These are phyloP conservation scores for Tychaedon coryphoeus DNA, from an alignment of 2,113 vertebrate genomes.

Conservation along the genomic window DNA sequence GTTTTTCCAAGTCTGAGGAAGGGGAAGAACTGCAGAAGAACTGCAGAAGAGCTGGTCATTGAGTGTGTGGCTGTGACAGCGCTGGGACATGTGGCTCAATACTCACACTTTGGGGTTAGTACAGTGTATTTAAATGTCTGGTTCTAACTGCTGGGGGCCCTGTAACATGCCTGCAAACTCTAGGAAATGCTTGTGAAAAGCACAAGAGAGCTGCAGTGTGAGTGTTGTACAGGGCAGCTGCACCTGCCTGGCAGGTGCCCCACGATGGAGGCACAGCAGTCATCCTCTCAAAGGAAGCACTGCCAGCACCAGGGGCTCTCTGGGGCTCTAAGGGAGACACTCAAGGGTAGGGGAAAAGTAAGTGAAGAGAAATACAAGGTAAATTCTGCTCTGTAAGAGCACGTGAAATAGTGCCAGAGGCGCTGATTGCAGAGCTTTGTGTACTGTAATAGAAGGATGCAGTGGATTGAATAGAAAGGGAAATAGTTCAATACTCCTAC, in stretches of 20 bases:
- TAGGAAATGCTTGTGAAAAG: not conserved
- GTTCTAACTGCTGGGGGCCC: not conserved
- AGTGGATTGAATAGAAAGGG: not conserved
- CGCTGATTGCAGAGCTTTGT: not conserved
- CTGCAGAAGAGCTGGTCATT: no score
- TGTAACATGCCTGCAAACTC: no score
- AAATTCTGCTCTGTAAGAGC: not conserved
- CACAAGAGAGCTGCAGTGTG: not conserved
- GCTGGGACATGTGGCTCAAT: not conserved
- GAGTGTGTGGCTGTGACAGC: not conserved
- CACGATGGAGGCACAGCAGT: not conserved
- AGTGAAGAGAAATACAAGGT: not conserved
- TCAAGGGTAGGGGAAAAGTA: not conserved
- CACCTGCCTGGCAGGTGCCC: not conserved
- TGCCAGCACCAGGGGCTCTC: not conserved
- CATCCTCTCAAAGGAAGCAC: not conserved
- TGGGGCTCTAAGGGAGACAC: not conserved
- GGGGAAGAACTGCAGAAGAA: not conserved
- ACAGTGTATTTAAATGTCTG: fast-evolving
- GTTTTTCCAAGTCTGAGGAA: not conserved
- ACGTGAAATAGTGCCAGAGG: not conserved
- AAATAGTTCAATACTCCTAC: not conserved
- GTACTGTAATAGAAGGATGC: not conserved
- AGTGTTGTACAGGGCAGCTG: not conserved
- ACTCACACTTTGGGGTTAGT: not conserved